These are phyloP conservation scores for Semaprochilodus insignis DNA, from an alignment of 2,797 vertebrate genomes.

Conservation along the genomic window DNA sequence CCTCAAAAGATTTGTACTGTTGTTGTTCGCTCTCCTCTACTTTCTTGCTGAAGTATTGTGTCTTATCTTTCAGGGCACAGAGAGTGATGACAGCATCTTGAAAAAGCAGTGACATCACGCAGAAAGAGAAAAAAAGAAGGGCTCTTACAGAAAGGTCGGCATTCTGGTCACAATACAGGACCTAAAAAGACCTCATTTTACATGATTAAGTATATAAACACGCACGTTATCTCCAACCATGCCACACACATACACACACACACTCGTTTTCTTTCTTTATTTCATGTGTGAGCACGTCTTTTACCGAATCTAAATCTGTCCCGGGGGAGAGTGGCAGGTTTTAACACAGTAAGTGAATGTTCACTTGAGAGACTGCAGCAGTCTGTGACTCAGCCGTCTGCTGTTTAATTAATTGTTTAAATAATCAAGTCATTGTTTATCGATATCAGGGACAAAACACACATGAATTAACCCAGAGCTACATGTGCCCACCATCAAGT, in stretches of 20 bases:
- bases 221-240: neutral
- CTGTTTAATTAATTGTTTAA: neutral
- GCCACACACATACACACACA: conserved; percentile 21
- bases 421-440: no score
- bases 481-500: neutral
- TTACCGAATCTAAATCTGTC: neutral
- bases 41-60: conserved; percentile 36
- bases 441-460: no score
- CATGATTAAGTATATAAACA: conserved; percentile 2
- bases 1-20: neutral
- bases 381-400: neutral
- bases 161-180: neutral
- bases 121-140: neutral
- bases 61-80: conserved; percentile 33
- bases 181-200: conserved; percentile 17
- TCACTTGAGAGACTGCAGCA: neutral
- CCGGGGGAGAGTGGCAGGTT: neutral
- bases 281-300: conserved; percentile 20
- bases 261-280: neutral
- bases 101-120: conserved; percentile 27
- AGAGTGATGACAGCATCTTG: conserved; percentile 11
- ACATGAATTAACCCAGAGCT: neutral
- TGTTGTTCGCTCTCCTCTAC: conserved; percentile 3
- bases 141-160: conserved; percentile 10
- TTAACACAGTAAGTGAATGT: conserved; percentile 2